Base-by-base conservation (phyloP, 2,888 invertebrate genomes). In the Herminia tarsipennalis region DNA sequence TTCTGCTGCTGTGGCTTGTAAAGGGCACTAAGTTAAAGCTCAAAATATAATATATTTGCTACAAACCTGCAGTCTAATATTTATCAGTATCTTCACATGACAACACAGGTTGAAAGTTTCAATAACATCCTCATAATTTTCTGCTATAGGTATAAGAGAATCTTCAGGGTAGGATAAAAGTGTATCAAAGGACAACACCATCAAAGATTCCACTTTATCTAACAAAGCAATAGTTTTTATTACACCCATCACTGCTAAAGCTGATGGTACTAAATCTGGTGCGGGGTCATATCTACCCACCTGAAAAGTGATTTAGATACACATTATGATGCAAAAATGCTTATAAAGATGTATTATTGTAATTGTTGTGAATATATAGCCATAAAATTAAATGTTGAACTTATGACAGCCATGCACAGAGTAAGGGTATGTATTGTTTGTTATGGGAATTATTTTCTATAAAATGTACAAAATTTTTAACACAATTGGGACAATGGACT, bases 151-250 rank as follows among this genome's bases (percentile, higher is more conserved):
- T 21, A 66, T 49, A 1, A 83, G 59, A 12, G 66, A 68, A 22
- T 73, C 57, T 37, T 76, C 65, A 18, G 89, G 84, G 46, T 75
- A 85, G n/a, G 59, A 63, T n/a, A 73, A 21, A 1, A 88, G 45
- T 10, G 75, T 76, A 4, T 84, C 75, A 47, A 78, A 79, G 33
- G 75, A 78, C 20, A 80, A 38, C 10, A 35, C 44, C 50, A 76
- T 77, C 18, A 86, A 41, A 3, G 62, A 45, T 2, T 76, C 76
- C 2, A 71, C 58, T 27, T 71, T 76, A 17, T 35, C 56, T 8
- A 75, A 20, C 0, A 55, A 30, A 21, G 72, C 72, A 35, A 70
- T 60, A 1, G 70, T 76, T 50, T 76, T 79, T 3, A 83, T 49
- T 10, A 79, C 56, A 9, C 77, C 58, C 12, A 87, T 43, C 3